Base-by-base conservation (phyloP, 2,113 vertebrate species). In the Sylvietta virens region DNA sequence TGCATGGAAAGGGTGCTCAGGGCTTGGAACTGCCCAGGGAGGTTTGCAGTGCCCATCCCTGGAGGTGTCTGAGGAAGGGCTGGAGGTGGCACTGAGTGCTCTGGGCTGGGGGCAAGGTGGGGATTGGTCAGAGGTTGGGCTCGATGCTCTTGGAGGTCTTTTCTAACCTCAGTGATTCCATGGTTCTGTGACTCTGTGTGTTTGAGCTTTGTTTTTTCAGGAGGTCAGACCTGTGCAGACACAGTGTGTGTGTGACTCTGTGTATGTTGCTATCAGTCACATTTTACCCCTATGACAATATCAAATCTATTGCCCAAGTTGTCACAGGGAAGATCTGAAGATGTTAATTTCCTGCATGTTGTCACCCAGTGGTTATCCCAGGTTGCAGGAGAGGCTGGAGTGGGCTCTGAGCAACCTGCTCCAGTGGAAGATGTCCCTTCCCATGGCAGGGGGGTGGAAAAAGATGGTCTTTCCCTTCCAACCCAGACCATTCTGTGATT, bases 81-180 rank as follows among this genome's bases (percentile, higher is more conserved):
- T 56, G 62, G 42, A 22, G 3, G 17, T 45, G 81, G 27, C 81
- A 54, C 57, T 39, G 0, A 23, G 69, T 1, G 39, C 67, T 62
- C 47, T 45, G 57, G 16, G 47, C 37, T 72, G 67, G 39, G 7
- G 22, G 22, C n/a, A 45, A 8, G 58, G 28, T 62, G 48, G 23
- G 40, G 2, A 3, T 19, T 0, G 6, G 28, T 2, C n/a, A 64
- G 9, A 56, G 40, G 0, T 15, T 5, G 40, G 18, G 7, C 19
- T 65, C 1, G 0, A 2, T 65, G 50, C 1, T 13, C 24, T 5
- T 7, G 42, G 42, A 48, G 16, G 3, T 5, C 24, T 57, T 74
- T 65, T 48, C 50, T 50, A 48, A 2, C 35, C 4, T 40, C 13
- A 65, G 10, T 12, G 13, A 28, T 26, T 48, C 70, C 30, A 7